A percentile compares a stretch with the other conserved stretches of the same genome.
These are phyloP conservation scores for Drosophila kokeensis DNA, from an alignment of 2,888 invertebrate species.

Conservation along the genomic window DNA sequence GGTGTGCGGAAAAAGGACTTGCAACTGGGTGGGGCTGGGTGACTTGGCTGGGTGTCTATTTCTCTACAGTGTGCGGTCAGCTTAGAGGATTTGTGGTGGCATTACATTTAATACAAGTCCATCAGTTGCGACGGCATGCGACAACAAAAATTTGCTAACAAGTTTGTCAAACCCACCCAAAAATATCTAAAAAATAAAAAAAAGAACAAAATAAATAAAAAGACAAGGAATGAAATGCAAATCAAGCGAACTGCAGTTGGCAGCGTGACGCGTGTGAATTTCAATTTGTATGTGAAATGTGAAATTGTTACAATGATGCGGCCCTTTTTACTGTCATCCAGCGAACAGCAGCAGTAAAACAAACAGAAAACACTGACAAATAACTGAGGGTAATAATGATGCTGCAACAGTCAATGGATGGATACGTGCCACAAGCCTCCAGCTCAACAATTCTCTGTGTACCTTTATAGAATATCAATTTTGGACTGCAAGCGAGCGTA, in stretches of 20 bases:
- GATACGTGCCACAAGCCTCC: slow-evolving; percentile 54
- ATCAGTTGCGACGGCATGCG: slow-evolving; percentile 10
- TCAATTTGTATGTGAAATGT: slow-evolving; percentile 56
- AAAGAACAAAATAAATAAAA: background rate
- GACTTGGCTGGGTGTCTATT: slow-evolving; percentile 28
- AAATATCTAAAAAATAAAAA: background rate
- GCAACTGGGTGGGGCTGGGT: background rate
- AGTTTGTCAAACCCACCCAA: slow-evolving; percentile 31
- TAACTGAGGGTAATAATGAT: slow-evolving; percentile 74
- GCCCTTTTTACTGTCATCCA: slow-evolving; percentile 59
- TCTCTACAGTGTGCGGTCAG: slow-evolving; percentile 45
- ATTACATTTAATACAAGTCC: slow-evolving; percentile 75
- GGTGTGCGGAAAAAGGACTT: slow-evolving; percentile 10
- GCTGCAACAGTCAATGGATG: slow-evolving; percentile 64
- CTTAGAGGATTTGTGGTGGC: slow-evolving; percentile 75
- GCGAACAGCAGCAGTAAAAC: slow-evolving; percentile 27
- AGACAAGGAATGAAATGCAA: background rate
- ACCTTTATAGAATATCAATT: slow-evolving; percentile 80
- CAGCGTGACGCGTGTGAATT: slow-evolving; percentile 77
- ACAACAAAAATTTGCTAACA: slow-evolving; percentile 52
- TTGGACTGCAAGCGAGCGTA: slow-evolving; percentile 48
- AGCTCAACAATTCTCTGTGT: slow-evolving; percentile 27
- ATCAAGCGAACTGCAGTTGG: slow-evolving; percentile 51
- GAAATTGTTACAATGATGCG: slow-evolving; percentile 70
- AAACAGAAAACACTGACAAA: slow-evolving; percentile 65